Evolutionary conservation across 2,797 vertebrate species (phyloP), one percentile per base, ranked within the genome.

Genomic region (Champsocephalus esox): DNA sequence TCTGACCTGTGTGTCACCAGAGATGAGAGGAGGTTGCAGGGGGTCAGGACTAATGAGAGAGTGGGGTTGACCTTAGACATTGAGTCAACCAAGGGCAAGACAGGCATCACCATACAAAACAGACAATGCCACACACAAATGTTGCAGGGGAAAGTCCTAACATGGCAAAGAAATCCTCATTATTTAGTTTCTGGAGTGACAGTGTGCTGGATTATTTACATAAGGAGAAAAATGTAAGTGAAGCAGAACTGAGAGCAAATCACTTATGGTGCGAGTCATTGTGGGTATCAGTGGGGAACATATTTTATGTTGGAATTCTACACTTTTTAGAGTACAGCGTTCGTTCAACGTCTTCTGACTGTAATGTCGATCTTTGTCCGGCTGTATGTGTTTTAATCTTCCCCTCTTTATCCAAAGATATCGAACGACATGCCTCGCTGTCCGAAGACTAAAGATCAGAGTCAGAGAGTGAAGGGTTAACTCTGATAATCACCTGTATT

Each of bases 21-120:
- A 87, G 86, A 90, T 90, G 91, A 92, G 87, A 87, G 85, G 62
- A 87, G 89, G 90, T 90, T 83, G 80, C 69, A 11, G 19, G 50
- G 83, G 89, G 88, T 92, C 87, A 85, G 60, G 77, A 68, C 86
- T 94, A 94, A 94, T 92, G 93, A 93, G 92, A 90, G 88, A 83
- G 77, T 81, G 75, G 79, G 88, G 75, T 81, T 60, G 80, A 91
- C 89, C 87, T 91, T 74, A 87, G 82, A 88, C 82, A 66, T 17
- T 17, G 50, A 87, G 82, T 90, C 84, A 88, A 79, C 82, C 67
- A 16, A 60, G 84, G 84, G 79, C 87, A 74, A 72, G 52, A 56
- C 79, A 73, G 70, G 81, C 79, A 82, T 84, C 82, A 55, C 73
- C 69, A 64, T 77, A 75, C 55, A 83, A 77, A 79, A 86, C 77